Evolutionary conservation across 2,113 vertebrate species (phyloP).

Genomic region (Phrynosoma platyrhinos): DNA sequence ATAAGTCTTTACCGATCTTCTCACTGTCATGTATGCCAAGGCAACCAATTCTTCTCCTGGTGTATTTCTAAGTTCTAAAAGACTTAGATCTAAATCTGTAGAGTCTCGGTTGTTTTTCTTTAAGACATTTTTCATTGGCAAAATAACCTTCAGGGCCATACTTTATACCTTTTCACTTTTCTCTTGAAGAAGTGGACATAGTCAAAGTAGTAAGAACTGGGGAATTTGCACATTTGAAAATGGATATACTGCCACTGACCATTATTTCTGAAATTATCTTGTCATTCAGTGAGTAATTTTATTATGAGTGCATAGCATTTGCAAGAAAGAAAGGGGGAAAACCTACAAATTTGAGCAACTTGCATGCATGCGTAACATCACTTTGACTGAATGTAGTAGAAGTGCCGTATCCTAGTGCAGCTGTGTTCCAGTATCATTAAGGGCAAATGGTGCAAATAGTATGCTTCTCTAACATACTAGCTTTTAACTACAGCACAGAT

Average conservation of each 20-base stretch:
- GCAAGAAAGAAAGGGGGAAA: not conserved
- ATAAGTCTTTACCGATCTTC: slow-evolving; percentile 35
- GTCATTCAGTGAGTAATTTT: slow-evolving; percentile 17
- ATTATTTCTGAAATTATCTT: slow-evolving; percentile 2
- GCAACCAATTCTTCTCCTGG: slow-evolving; percentile 28
- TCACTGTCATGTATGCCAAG: slow-evolving; percentile 34
- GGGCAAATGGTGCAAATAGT: not conserved
- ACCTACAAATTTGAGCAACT: not conserved
- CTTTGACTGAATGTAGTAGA: too few species aligned
- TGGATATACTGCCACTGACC: not conserved
- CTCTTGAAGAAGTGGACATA: slow-evolving; percentile 4
- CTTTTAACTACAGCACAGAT: not conserved
- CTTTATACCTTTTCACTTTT: slow-evolving; percentile 25
- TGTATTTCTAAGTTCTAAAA: slow-evolving; percentile 36
- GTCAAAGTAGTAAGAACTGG: slow-evolving; percentile 11
- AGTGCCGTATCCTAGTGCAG: not conserved
- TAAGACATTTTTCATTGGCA: slow-evolving; percentile 57
- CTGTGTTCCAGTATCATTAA: not conserved
- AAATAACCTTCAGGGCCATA: slow-evolving; percentile 46
- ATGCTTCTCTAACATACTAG: not conserved
- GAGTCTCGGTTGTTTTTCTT: slow-evolving; percentile 39
- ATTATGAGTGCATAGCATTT: not conserved
- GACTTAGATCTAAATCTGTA: slow-evolving; percentile 66
- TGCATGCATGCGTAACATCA: not conserved
- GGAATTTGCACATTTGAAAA: slow-evolving; percentile 13